Evolutionary conservation across 2,113 vertebrate genomes (phyloP).

Genomic region (Amphiprion percula): DNA sequence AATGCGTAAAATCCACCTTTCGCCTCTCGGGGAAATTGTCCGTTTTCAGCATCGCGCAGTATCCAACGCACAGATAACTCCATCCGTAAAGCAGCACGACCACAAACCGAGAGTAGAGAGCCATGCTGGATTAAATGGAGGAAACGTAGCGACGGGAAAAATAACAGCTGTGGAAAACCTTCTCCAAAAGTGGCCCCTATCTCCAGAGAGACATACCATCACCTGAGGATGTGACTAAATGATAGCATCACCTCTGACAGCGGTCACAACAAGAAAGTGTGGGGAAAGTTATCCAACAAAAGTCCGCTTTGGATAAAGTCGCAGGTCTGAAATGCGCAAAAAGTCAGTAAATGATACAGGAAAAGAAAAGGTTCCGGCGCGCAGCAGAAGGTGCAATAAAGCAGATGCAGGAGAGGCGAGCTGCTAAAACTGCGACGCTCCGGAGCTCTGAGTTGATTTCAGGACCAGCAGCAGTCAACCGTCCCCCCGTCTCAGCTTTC

Average conservation of each 20-base stretch:
- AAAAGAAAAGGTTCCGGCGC: background rate
- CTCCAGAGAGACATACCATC: constrained; percentile 68
- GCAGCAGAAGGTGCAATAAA: constrained; percentile 19
- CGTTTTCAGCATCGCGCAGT: constrained; percentile 77
- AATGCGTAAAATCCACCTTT: constrained; percentile 64
- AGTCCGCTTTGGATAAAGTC: background rate
- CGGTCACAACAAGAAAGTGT: constrained; percentile 6
- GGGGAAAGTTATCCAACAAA: constrained; percentile 34
- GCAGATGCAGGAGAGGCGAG: constrained; percentile 20
- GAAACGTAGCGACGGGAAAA: background rate
- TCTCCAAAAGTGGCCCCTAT: constrained; percentile 57
- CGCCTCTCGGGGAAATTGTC: constrained; percentile 65
- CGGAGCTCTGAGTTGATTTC: constrained; percentile 61
- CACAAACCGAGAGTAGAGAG: constrained; percentile 70
- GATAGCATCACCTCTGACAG: constrained; percentile 56
- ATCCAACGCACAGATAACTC: constrained; percentile 83
- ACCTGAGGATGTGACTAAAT: constrained; percentile 48
- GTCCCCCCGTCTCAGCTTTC: constrained; percentile 75
- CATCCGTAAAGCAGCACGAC: constrained; percentile 86
- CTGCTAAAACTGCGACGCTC: constrained; percentile 25
- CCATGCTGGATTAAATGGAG: constrained; percentile 79
- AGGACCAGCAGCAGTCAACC: constrained; percentile 71
- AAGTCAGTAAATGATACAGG: background rate
- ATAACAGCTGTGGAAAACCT: constrained; percentile 20
- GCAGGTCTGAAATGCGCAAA: constrained; percentile 9